Conservation (phyloP, 2,888 invertebrate genomes). For the Rugalucina vietnamica region DNA sequence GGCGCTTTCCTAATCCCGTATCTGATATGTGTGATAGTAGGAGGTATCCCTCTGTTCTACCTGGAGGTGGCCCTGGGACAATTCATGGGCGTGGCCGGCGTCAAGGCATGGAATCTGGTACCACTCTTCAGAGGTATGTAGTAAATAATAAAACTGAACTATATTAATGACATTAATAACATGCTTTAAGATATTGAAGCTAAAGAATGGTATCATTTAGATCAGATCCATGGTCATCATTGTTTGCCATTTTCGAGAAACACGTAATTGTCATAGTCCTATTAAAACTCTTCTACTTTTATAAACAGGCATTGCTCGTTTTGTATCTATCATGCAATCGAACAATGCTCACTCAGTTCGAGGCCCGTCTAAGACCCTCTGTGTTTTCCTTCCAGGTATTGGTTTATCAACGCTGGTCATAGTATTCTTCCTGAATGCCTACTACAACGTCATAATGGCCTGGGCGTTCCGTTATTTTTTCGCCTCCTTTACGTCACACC, state of each 20-base stretch:
- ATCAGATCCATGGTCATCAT: too few relatives aligned
- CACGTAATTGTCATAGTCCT: too few relatives aligned
- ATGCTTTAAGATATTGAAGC: too few relatives aligned
- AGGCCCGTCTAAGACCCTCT: too few relatives aligned
- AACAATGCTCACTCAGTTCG: too few relatives aligned
- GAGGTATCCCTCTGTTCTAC: constrained; percentile 87
- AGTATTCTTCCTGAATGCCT: constrained; percentile 85
- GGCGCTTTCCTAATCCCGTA: constrained; percentile 89
- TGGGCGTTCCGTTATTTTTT: constrained; percentile 85
- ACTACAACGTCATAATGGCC: constrained; percentile 86
- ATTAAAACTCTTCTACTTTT: too few relatives aligned
- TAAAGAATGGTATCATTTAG: too few relatives aligned
- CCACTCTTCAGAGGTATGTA: constrained; percentile 86
- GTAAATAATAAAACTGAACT: too few relatives aligned
- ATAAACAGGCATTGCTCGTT: too few relatives aligned
- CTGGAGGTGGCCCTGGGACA: constrained; percentile 87
- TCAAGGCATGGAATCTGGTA: constrained; percentile 87
- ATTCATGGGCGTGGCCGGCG: constrained; percentile 86
- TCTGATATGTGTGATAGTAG: constrained; percentile 86
- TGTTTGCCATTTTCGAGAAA: too few relatives aligned
- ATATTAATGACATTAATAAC: too few relatives aligned
- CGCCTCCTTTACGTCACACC: constrained; percentile 83
- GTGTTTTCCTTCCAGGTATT: constrained; percentile 84
- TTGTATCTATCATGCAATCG: too few relatives aligned
- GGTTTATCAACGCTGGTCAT: constrained; percentile 85